These are phyloP conservation scores for Otolemur garnettii DNA, from an alignment of 2,113 vertebrate genomes.

Conservation along the genomic window DNA sequence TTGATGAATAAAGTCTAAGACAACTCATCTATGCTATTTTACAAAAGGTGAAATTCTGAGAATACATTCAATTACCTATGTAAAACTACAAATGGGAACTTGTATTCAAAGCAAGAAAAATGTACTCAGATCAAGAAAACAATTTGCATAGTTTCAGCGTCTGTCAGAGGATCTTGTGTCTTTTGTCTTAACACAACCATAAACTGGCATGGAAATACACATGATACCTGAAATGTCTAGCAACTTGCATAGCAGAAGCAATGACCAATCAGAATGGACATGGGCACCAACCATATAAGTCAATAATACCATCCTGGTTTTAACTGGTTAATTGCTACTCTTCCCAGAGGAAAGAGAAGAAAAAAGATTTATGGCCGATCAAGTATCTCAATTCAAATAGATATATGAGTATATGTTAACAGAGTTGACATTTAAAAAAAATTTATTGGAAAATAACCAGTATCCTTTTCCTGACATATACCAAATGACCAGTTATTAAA, in stretches of 20 bases:
- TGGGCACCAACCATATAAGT: background rate
- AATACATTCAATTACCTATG: background rate
- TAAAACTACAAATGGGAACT: background rate
- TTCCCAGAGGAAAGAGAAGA: background rate
- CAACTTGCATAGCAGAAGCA: background rate
- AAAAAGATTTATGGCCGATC: background rate
- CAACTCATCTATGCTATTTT: background rate
- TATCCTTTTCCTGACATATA: background rate
- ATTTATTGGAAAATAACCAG: background rate
- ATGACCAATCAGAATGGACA: background rate
- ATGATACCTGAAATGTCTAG: background rate
- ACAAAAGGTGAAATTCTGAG: constrained; percentile 47
- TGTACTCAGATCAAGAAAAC: background rate
- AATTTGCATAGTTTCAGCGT: background rate
- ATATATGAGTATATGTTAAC: background rate
- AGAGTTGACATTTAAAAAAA: background rate
- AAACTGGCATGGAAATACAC: background rate
- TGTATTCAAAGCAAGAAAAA: constrained; percentile 19
- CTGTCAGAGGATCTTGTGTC: background rate
- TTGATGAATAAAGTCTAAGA: background rate
- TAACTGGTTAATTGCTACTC: background rate
- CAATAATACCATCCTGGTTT: rapidly evolving
- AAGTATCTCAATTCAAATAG: background rate
- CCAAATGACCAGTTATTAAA: background rate
- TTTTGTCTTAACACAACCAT: background rate